These are phyloP conservation scores for Asarcornis scutulata DNA, from an alignment of 2,113 vertebrate genomes.

Conservation along the genomic window DNA sequence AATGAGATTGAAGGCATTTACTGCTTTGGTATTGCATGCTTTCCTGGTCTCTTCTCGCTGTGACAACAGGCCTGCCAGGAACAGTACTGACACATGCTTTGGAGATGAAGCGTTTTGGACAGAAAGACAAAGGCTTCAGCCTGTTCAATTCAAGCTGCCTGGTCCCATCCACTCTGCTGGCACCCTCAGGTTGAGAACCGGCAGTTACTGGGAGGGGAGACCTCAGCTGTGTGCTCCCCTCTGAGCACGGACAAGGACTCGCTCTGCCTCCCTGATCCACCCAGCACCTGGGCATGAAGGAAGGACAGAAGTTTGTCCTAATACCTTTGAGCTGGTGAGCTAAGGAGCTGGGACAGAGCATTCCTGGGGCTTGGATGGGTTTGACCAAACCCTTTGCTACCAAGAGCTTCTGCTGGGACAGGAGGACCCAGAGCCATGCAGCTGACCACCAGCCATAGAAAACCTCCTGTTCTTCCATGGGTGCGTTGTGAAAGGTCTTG, in stretches of 20 bases:
- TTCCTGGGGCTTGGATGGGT: not conserved
- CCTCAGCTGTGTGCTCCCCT: not conserved
- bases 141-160: not conserved
- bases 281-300: not conserved
- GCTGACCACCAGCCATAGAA: not conserved
- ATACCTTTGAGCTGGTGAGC: not conserved
- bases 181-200: not conserved
- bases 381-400: not conserved
- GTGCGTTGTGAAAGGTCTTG: not conserved
- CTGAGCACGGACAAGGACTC: not conserved
- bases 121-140: not conserved
- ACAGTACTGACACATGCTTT: not conserved
- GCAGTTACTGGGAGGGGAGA: not conserved
- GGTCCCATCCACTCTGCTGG: not conserved
- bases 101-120: not conserved
- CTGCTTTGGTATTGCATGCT: not conserved
- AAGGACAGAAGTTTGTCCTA: not conserved
- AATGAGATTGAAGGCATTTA: not conserved
- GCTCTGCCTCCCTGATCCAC: not conserved
- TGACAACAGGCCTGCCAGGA: not conserved
- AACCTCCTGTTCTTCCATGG: not conserved
- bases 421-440: not conserved
- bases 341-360: not conserved
- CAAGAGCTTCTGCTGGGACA: not conserved
- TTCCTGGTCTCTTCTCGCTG: not conserved